Base-by-base conservation (phyloP, 2,888 invertebrate genomes). In the Thera britannica region DNA sequence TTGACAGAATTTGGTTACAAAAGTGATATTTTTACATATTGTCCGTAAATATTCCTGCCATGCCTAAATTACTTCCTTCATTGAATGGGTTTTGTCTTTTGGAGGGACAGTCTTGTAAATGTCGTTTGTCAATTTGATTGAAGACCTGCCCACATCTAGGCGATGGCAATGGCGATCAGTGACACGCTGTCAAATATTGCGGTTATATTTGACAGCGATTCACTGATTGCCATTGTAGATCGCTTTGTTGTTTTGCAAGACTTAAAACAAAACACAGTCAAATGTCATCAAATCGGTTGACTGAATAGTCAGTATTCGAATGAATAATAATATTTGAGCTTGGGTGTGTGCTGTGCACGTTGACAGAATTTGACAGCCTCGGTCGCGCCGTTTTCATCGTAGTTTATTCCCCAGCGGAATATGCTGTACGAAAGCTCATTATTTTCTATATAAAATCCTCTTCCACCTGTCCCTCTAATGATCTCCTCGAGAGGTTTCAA, bases 401-500 rank as follows among this genome's bases (percentile, higher is more conserved):
- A 34, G 51, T 60, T 38, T 58, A 62, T 58, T 52, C 51, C 35
- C 12, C 59, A 54, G 49, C 56, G 44, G 46, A 48, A 35, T 23
- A 46, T 55, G 36, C 44, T 67, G 11, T 57, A 68, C 57, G 54
- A 62, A 65, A 41, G 68, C 64, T 68, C 68, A 68, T 68, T 65
- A 68, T 68, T 65, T 65, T 61, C 51, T 48, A 64, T 46, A 68
- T 68, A 68, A 51, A 51, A 73, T 70, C 75, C 72, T 72, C 75
- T 79, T 76, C 74, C 78, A 78, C 76, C 76, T 72, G 71, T 77
- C 72, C 77, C 74, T 83, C 85, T 90, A 90, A 91, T 89, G 91
- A 92, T 87, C 87, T 83, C 83, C 83, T 85, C 79, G 83, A 88
- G 88, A 87, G 87, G 85, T 90, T 92, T 90, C 87, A 90, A 92